phyloP scores from a whole-genome alignment of 2,797 vertebrate species.

The Clarias platycephalus region DNA sequence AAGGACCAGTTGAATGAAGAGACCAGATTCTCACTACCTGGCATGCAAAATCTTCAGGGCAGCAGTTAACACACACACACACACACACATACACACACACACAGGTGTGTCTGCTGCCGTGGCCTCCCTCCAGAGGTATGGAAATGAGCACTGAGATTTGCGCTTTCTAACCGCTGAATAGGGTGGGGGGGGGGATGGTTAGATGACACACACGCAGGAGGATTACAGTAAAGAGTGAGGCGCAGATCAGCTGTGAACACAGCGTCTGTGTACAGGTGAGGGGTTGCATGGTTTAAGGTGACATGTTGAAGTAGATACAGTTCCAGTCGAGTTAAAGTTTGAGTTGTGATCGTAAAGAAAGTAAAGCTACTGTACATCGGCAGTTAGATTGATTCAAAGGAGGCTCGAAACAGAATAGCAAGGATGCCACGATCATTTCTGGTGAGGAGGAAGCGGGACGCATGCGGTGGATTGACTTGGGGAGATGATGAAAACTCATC shows the following conservation, averaged over 20 bases:
- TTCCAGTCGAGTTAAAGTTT: slow-evolving; percentile 22
- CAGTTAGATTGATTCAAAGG: not conserved
- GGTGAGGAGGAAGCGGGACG: slow-evolving; percentile 73
- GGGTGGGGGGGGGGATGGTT: slow-evolving; percentile 13
- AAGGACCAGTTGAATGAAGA: slow-evolving; percentile 75
- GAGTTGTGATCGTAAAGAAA: not conserved
- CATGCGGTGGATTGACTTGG: slow-evolving; percentile 68
- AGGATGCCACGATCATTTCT: slow-evolving; percentile 78
- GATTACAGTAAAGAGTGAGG: not conserved
- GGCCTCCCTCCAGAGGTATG: slow-evolving; percentile 63
- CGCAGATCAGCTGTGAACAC: slow-evolving; percentile 29
- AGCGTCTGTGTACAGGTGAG: slow-evolving; percentile 6
- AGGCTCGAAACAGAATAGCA: not conserved
- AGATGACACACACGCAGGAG: slow-evolving; percentile 31
- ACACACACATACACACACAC: slow-evolving; percentile 57
- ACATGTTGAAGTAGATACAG: not conserved
- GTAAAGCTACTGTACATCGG: no score
- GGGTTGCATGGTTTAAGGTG: not conserved
- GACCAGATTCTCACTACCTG: slow-evolving; percentile 76
- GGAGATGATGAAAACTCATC: slow-evolving; percentile 63
- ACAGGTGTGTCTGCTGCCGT: slow-evolving; percentile 69
- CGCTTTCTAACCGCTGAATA: slow-evolving; percentile 49
- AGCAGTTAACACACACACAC: slow-evolving; percentile 75
- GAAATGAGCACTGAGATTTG: slow-evolving; percentile 75
- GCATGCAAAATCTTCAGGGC: slow-evolving; percentile 77